Conservation (phyloP, 2,113 vertebrate species). For the Mesoclemmys tuberculata region DNA sequence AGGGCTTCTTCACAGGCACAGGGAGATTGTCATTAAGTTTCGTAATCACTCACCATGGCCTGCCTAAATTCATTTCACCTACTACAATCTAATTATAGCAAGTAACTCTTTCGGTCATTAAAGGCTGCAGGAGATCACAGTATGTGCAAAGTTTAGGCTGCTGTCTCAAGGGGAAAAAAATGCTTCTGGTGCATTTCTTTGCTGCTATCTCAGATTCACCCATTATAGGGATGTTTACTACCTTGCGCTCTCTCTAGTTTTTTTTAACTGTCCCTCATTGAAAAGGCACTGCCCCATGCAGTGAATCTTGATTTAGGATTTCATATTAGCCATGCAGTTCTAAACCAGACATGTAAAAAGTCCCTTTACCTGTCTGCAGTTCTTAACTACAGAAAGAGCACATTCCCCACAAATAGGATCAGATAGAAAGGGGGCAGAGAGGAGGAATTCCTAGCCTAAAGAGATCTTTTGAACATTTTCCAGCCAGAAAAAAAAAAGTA, state of each 20-base stretch:
- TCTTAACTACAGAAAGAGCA: slow-evolving; percentile 1
- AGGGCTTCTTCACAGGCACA: not conserved
- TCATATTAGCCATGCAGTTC: not conserved
- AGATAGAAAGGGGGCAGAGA: slow-evolving; percentile 32
- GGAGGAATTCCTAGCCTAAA: slow-evolving; percentile 55
- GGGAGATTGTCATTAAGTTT: not conserved
- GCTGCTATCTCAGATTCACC: not conserved
- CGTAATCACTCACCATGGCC: not conserved
- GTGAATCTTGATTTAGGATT: slow-evolving; percentile 53
- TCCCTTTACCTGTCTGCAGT: not conserved
- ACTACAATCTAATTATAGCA: not conserved
- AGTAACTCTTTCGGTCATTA: not conserved
- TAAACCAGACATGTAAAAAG: slow-evolving; percentile 20
- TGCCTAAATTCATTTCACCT: not conserved
- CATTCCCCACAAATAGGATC: slow-evolving; percentile 52
- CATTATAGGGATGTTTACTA: not conserved
- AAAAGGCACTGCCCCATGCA: slow-evolving; percentile 27
- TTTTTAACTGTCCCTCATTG: slow-evolving; percentile 35
- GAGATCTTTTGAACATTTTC: slow-evolving; percentile 48
- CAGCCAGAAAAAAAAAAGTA: slow-evolving; percentile 22
- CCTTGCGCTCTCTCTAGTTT: not conserved
- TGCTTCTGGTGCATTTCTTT: not conserved
- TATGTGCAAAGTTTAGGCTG: not conserved
- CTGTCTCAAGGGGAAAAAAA: not conserved
- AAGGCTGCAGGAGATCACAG: not conserved